Evolutionary conservation across 2,888 invertebrate species (phyloP), one percentile per base, ranked within the genome.

Genomic region (Euproctis similis): DNA sequence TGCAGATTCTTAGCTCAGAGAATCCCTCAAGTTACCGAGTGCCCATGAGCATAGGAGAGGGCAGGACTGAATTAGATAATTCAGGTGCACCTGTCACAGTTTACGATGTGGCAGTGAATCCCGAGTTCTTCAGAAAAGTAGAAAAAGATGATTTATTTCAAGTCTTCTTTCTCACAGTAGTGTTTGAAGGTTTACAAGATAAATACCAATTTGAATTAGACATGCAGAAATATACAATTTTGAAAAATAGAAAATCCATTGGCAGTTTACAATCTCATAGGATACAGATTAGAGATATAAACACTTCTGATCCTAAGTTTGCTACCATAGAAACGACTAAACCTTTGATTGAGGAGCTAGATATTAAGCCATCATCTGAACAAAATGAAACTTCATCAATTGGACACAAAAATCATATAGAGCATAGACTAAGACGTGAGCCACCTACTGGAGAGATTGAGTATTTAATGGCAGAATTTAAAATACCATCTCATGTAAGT

Each of bases 1-100:
- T 89, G 43, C 85, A 87, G 33, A 88, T 94, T 30, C 68, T 94
- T 12, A 86, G 87, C 36, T 90, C 91, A 0, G 87, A 89, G 30
- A 90, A 91, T 26, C 89, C 91, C 0, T 87, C 89, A 2, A 87
- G 87, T 24, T 96, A 89, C 68, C 85, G 92, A 38, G 90, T 97
- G 23, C 96, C 96, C 0, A 93, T 97, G 93, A 96, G 96, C 64
- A 91, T 97, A 41, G 95, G 95, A 0, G 92, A 92, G 58, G 89
- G 92, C 3, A 90, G 92, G 46, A 86, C 87, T 4, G 95, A 94
- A 56, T 72, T 81, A 11, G 96, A 96, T 63, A 95, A 94, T 66
- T 86, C 88, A 28, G 92, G 93, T 14, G 81, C 87, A 11, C 87
- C 89, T 0, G 91, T 92, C 18, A 88, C 89, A 33, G 93, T 89